These are phyloP conservation scores for Heterochromis multidens DNA, from an alignment of 2,113 vertebrate genomes.

Conservation along the genomic window DNA sequence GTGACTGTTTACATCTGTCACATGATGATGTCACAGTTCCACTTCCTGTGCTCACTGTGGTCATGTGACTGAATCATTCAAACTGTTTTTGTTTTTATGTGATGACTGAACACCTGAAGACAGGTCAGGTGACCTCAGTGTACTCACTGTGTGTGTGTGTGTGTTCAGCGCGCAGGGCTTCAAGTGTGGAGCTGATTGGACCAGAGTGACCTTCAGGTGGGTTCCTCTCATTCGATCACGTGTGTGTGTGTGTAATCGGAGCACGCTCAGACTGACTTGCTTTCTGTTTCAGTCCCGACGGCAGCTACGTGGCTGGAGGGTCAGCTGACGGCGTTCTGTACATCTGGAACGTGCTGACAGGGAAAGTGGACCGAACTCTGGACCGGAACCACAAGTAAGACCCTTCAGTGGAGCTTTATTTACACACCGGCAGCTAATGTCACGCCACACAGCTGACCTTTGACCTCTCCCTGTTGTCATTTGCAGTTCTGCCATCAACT, in stretches of 20 bases:
- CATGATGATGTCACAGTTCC: not conserved
- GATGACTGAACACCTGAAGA: not conserved
- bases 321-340: conserved; percentile 90
- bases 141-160: not conserved
- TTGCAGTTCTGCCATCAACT: conserved; percentile 89
- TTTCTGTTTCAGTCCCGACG: conserved; percentile 81
- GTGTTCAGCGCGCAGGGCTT: conserved; percentile 86
- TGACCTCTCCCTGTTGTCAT: not conserved
- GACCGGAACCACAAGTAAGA: conserved; percentile 89
- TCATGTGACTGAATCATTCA: not conserved
- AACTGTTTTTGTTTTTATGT: not conserved
- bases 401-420: not conserved
- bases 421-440: not conserved
- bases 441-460: not conserved
- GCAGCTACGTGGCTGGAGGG: conserved; percentile 86
- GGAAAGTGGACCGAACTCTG: conserved; percentile 85
- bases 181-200: conserved; percentile 98
- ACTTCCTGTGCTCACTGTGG: not conserved
- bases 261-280: not conserved
- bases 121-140: not conserved
- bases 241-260: not conserved
- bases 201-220: conserved; percentile 94
- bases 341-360: conserved; percentile 90
- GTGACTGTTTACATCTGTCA: not conserved
- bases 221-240: not conserved